Base-by-base conservation (phyloP, 2,888 invertebrate species). In the Cephalotes varians region DNA sequence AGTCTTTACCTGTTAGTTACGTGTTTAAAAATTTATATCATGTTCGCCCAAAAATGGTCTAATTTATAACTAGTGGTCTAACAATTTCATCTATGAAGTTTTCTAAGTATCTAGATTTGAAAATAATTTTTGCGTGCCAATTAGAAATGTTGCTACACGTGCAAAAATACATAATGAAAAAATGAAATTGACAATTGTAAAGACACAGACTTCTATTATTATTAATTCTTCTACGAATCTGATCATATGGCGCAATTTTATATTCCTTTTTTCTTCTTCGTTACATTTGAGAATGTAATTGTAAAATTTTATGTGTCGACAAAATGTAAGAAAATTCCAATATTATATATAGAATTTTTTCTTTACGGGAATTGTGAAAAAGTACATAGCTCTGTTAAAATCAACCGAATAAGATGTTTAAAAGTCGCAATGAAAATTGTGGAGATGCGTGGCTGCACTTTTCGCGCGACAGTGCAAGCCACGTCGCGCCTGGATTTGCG, bases 51-150 rank as follows among this genome's bases (percentile, higher is more conserved):
- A 44, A 21, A 40, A 31, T 54, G 34, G 15, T 77, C 44, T 54
- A 31, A 34, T 76, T 65, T 76, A n/a, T 7, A 64, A 49, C 1
- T 49, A 40, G 54, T 31, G 15, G 1, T 44, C 34, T 15, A 31
- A 69, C 34, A 18, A 31, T 56, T 69, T 65, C 1, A 65, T 64
- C n/a, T 6, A 15, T 31, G 7, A 44, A 28, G 7, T 37, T 28
- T 10, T 40, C 40, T 2, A 28, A 10, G 34, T 21, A 28, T 51
- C 37, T 4, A 25, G 10, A 21, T 74, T 51, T 34, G 7, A 81
- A 83, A 80, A 81, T 84, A 49, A 69, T 87, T 87, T 88, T 77
- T 84, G 85, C 80, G 90, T 90, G 90, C 90, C 90, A 90, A 90
- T 89, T 85, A 56, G 81, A 71, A 85, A 86, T 88, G 73, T 47